phyloP scores from a whole-genome alignment of 1,140 invertebrate species.

The Ganaspis sp. region DNA sequence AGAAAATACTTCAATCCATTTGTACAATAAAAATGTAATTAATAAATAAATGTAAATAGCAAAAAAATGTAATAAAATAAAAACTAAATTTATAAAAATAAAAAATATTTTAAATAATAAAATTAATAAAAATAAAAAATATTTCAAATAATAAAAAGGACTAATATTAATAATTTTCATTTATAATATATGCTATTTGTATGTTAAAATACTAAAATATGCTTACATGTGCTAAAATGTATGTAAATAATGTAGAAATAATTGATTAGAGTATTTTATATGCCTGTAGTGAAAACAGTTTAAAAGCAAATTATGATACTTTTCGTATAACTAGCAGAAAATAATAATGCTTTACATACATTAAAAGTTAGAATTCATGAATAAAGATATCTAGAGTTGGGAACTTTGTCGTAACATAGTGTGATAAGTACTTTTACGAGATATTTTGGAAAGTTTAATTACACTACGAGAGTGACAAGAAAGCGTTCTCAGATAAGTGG shows the following conservation, averaged over 20 bases:
- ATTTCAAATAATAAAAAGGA: too few species aligned
- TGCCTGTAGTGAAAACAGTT: background rate
- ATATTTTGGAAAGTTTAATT: slow-evolving; percentile 11
- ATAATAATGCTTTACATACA: slow-evolving; percentile 11
- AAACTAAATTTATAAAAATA: too few species aligned
- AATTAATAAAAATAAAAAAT: too few species aligned
- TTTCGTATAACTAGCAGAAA: background rate
- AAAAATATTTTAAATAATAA: too few species aligned
- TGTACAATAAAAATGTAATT: too few species aligned
- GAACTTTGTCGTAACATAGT: background rate
- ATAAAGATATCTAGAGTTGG: slow-evolving; percentile 4
- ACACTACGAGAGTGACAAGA: background rate
- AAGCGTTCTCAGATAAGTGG: background rate
- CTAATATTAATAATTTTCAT: too few species aligned
- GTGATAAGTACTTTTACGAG: slow-evolving; percentile 1
- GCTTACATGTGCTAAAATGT: too few species aligned
- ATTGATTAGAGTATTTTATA: background rate
- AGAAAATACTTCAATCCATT: too few species aligned
- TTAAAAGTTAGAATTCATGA: slow-evolving; percentile 6
- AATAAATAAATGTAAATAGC: too few species aligned
- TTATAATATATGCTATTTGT: too few species aligned
- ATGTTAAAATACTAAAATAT: too few species aligned
- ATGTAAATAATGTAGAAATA: background rate
- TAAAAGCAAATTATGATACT: background rate
- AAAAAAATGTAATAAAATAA: too few species aligned